Evolutionary conservation across 2,113 vertebrate genomes (phyloP), one percentile per base, ranked within the genome.

Genomic region (Salvelinus namaycush): DNA sequence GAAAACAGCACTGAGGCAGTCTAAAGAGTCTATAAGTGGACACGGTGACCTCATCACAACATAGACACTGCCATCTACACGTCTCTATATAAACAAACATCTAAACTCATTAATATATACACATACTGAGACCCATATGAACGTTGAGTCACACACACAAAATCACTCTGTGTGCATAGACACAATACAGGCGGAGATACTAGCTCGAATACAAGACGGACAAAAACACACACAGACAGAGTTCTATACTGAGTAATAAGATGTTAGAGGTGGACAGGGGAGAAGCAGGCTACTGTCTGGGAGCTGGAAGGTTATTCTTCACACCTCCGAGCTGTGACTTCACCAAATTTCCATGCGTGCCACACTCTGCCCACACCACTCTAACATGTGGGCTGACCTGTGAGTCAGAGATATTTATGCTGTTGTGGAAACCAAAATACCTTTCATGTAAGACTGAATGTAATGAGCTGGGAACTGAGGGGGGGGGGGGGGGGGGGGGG

Each of bases 251-350:
- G 39, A 44, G 39, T 44, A 44, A 44, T 44, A 44, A 18, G 49
- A 26, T 65, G 29, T 26, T 24, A 39, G 67, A 34, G 65, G 66
- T 68, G 22, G 18, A 64, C 31, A 67, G 60, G 44, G 76, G 57
- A 82, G 83, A 82, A 66, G 39, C 8, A 34, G 34, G 65, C 39
- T 44, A 44, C 39, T 44, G 39, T 44, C 39, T 44, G 9, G 51
- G 51, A 16, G 51, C 51, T 18, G 51, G 51, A 54, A 54, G 51
- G 51, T 48, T 20, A 57, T 75, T 75, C 48, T 68, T 75, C 64
- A 75, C 74, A 75, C 73, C 73, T 75, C 44, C 26, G 16, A 20
- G 48, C 18, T 34, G 48, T 68, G 64, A 54, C 74, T 65, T 75
- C 62, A 27, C 22, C 14, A 67, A 26, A 49, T 49, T 16, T 71